phyloP scores from a whole-genome alignment of 2,797 vertebrate species.

The Enteromius anoplus region DNA sequence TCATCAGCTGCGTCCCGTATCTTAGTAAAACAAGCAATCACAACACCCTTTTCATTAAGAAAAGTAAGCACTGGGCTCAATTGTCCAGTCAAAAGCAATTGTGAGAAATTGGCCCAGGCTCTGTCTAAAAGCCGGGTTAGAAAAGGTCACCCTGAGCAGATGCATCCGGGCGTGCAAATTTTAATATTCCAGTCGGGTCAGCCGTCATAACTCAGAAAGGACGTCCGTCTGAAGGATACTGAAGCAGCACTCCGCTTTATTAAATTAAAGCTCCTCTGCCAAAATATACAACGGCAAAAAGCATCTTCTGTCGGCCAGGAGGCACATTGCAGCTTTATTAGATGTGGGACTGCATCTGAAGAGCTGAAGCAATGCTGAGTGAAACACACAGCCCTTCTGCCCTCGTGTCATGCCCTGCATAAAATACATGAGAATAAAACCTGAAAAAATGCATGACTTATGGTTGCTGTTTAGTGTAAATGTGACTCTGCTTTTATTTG shows the following conservation, averaged over 20 bases:
- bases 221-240: constrained; percentile 66
- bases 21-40: neutral
- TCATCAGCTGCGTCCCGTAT: neutral
- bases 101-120: constrained; percentile 34
- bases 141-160: constrained; percentile 58
- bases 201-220: constrained; percentile 61
- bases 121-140: neutral
- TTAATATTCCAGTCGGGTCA: constrained; percentile 52
- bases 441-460: neutral
- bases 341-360: neutral
- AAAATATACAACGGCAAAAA: constrained; percentile 35
- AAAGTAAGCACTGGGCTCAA: neutral
- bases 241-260: constrained; percentile 78
- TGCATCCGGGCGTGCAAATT: neutral
- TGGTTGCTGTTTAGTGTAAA: too few relatives aligned
- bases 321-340: neutral
- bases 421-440: neutral
- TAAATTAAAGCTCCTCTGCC: constrained; percentile 63
- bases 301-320: neutral
- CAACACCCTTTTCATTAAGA: neutral
- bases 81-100: neutral
- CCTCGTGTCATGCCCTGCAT: neutral
- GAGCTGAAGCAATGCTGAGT: neutral
- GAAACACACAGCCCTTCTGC: neutral
- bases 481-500: neutral